A percentile compares a stretch with the other conserved stretches of the same genome.
Evolutionary conservation across 1,140 invertebrate genomes (phyloP).

Genomic region (Eciton burchellii): DNA sequence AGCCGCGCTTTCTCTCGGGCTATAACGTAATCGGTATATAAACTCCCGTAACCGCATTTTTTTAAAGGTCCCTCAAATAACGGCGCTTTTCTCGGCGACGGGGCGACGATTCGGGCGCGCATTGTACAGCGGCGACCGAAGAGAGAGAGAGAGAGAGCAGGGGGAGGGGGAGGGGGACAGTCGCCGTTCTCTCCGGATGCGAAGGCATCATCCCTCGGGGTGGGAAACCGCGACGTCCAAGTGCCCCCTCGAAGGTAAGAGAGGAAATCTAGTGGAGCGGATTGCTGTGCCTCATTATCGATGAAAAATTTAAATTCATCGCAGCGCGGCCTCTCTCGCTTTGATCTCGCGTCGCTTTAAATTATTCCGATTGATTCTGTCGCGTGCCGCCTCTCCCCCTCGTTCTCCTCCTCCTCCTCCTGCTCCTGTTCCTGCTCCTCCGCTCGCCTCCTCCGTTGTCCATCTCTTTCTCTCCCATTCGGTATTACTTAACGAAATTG

Average conservation of each 20-base stretch:
- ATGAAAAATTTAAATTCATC: not conserved
- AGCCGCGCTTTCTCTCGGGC: slow-evolving; percentile 19
- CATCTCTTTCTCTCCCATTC: slow-evolving; percentile 9
- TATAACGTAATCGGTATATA: slow-evolving; percentile 28
- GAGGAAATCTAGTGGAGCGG: not conserved
- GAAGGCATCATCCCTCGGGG: not conserved
- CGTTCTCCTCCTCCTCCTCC: too few relatives aligned
- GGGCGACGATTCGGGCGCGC: too few relatives aligned
- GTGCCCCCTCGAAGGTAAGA: not conserved
- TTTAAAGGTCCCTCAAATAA: slow-evolving; percentile 47
- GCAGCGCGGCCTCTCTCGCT: not conserved
- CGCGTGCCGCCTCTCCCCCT: too few relatives aligned
- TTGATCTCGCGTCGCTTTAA: slow-evolving; percentile 32
- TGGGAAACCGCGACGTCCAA: not conserved
- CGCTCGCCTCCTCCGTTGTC: too few relatives aligned
- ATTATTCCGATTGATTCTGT: slow-evolving; percentile 19
- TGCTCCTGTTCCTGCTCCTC: too few relatives aligned
- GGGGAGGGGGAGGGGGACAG: not conserved
- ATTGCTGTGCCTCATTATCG: not conserved
- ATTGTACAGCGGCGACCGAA: too few relatives aligned
- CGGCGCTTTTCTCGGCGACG: slow-evolving; percentile 8
- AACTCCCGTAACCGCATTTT: slow-evolving; percentile 6
- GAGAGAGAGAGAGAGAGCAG: too few relatives aligned
- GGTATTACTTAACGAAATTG: slow-evolving; percentile 52
- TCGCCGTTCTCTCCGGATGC: not conserved